These are phyloP conservation scores for Hypercompe scribonia DNA, from an alignment of 2,888 invertebrate genomes.

Conservation along the genomic window DNA sequence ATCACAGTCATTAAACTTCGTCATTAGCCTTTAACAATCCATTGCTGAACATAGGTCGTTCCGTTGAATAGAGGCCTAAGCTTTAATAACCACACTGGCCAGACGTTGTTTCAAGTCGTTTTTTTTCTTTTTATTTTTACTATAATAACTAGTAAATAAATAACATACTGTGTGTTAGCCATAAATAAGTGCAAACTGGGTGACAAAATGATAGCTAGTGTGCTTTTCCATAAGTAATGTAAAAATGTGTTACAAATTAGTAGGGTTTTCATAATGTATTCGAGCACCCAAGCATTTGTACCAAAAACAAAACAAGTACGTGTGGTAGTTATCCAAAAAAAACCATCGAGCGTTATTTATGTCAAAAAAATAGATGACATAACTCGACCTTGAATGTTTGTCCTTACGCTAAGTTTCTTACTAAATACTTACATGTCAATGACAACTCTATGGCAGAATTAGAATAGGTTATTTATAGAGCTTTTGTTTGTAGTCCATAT, in stretches of 20 bases:
- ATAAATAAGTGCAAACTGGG: too few species aligned
- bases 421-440: neutral
- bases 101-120: too few species aligned
- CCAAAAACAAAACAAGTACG: too few species aligned
- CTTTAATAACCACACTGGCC: too few species aligned
- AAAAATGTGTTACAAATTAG: neutral
- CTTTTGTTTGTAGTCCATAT: neutral
- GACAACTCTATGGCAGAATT: neutral
- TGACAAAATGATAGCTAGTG: too few species aligned
- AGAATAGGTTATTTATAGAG: neutral
- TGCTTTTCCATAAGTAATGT: neutral
- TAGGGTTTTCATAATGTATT: neutral
- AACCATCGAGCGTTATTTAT: neutral
- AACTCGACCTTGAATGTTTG: neutral
- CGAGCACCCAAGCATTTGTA: neutral
- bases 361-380: neutral
- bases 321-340: neutral
- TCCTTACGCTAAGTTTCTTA: neutral
- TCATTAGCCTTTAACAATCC: too few species aligned
- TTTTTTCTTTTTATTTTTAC: too few species aligned
- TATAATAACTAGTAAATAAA: too few species aligned
- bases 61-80: too few species aligned
- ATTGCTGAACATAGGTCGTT: too few species aligned
- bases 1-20: too few species aligned
- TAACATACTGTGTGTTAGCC: too few species aligned